Evolutionary conservation across 2,888 invertebrate genomes (phyloP), one percentile per base, ranked within the genome.

Genomic region (Oithona nana): DNA sequence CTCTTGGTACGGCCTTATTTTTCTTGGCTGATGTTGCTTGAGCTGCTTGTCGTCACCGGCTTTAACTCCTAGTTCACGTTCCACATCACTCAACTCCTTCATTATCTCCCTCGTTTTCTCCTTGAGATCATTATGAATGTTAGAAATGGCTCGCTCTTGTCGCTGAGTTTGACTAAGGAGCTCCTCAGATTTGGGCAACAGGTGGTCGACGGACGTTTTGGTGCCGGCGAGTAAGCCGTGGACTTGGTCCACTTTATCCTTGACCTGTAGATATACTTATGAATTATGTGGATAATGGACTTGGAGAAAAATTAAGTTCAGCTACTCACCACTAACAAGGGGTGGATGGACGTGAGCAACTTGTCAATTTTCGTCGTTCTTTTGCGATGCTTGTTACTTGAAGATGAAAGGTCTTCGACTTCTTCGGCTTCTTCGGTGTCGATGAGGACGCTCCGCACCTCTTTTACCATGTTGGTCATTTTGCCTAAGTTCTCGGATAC

Each of bases 161-260:
- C 88, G 75, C 69, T 88, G 87, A 0, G 86, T 88, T 72, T 88
- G 88, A 1, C 86, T 85, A 16, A 89, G 74, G 3, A 88, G 74
- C 68, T 87, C 86, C 70, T 88, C 87, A 0, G 88, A 88, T 73
- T 88, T 88, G 1, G 88, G 88, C 49, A 88, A 80, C 60, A 88
- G 76, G 71, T 86, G 83, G 71, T 88, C 88, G 0, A 88, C 86
- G 0, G 87, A 86, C 69, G 84, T 86, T 71, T 88, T 88, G 2
- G 88, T 88, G 16, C 88, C 88, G 1, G 88, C 86, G 13, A 88
- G 86, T 3, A 88, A 86, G 20, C 28, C 62, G 26, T 57, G 11
- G 3, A 62, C 30, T 13, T 30, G 26, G 30, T 54, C 61, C 55
- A 55, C 31, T 26, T 26, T 54, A 3, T 54, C 54, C 26, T 54